Evolutionary conservation across 23 tunicate genomes (phyloP).

Genomic region (Halocynthia roretzi): DNA sequence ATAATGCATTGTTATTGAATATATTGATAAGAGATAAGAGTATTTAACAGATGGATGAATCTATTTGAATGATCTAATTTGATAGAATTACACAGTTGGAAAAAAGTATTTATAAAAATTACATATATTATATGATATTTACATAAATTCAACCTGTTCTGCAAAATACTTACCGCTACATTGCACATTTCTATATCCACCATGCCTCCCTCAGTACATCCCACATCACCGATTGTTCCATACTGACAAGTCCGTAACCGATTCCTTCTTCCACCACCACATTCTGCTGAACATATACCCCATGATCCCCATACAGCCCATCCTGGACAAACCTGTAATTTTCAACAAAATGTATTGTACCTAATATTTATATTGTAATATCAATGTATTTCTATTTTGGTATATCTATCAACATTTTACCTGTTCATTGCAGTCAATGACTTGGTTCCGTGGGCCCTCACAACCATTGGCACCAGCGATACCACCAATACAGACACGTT

Average conservation of each 20-base stretch:
- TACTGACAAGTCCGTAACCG: conserved; percentile 35
- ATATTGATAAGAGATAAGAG: no score
- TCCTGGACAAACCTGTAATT: conserved; percentile 57
- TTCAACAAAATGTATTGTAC: background rate
- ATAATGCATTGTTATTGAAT: no score
- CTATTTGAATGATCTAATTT: no score
- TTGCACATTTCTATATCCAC: conserved; percentile 47
- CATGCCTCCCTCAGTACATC: conserved; percentile 54
- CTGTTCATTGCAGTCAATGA: conserved; percentile 4
- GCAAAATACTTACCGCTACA: conserved; percentile 31
- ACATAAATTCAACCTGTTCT: background rate
- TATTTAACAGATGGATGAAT: no score
- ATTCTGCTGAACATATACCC: conserved; percentile 55
- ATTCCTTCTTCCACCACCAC: conserved; percentile 54
- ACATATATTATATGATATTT: background rate
- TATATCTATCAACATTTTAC: background rate
- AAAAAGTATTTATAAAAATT: no score
- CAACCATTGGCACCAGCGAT: conserved; percentile 38
- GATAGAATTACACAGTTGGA: no score
- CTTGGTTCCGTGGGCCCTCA: conserved; percentile 19
- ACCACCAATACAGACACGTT: conserved; percentile 37
- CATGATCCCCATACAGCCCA: conserved; percentile 67
- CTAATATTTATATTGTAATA: background rate
- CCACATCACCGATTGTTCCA: conserved; percentile 51
- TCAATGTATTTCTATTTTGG: no score